Conservation (phyloP, 1,140 invertebrate genomes). For the Drosophila ogumai region DNA sequence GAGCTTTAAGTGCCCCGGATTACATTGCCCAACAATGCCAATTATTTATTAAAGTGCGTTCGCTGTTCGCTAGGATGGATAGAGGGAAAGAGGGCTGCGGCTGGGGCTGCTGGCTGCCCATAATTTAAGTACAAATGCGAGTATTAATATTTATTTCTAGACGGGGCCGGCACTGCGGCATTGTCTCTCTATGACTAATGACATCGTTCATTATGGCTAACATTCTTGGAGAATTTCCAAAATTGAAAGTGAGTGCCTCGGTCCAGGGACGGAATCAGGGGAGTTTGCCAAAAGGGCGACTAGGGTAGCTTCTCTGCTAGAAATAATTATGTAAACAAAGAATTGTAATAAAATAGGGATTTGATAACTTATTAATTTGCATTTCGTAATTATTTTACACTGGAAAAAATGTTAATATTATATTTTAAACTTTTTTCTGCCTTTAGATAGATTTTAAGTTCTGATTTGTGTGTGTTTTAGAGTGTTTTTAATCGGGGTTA, state of each 20-base stretch:
- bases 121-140: slow-evolving; percentile 53
- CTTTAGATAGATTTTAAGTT: background rate
- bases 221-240: slow-evolving; percentile 81
- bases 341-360: no score
- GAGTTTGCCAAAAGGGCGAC: no score
- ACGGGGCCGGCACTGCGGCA: slow-evolving; percentile 51
- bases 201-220: slow-evolving; percentile 81
- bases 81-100: background rate
- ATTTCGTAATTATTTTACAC: no score
- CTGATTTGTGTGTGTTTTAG: background rate
- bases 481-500: no score
- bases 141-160: slow-evolving; percentile 56
- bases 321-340: no score
- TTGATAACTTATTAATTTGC: no score
- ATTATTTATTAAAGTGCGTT: slow-evolving; percentile 80
- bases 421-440: no score
- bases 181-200: slow-evolving; percentile 81
- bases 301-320: no score
- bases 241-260: slow-evolving; percentile 39
- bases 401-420: no score
- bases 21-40: slow-evolving; percentile 73
- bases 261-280: slow-evolving; percentile 26
- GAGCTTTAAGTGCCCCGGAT: slow-evolving; percentile 57
- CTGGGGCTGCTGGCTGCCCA: slow-evolving; percentile 9
- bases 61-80: background rate